These are phyloP conservation scores for Drosophila subsilvestris DNA, from an alignment of 2,888 invertebrate species.

Conservation along the genomic window DNA sequence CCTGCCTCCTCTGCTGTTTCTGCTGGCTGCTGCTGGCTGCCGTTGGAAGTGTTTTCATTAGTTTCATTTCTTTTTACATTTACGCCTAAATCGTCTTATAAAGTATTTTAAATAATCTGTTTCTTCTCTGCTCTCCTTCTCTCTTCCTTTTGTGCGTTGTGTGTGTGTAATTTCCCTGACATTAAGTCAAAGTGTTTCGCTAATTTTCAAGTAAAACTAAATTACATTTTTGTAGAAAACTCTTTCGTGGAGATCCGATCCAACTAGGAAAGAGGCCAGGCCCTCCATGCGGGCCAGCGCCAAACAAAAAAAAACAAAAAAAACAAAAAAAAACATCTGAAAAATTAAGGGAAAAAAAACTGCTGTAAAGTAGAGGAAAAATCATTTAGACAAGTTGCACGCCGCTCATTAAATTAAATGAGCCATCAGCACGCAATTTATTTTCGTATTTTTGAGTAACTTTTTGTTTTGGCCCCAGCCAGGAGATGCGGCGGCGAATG, in stretches of 20 bases:
- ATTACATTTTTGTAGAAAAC: slow-evolving; percentile 27
- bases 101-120: slow-evolving; percentile 53
- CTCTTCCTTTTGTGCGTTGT: slow-evolving; percentile 47
- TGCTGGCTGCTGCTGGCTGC: slow-evolving; percentile 25
- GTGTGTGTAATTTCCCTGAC: slow-evolving; percentile 39
- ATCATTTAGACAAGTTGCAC: slow-evolving; percentile 84
- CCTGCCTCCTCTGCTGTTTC: slow-evolving; percentile 8
- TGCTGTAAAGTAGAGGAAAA: slow-evolving; percentile 58
- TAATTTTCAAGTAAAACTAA: slow-evolving; percentile 40
- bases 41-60: slow-evolving; percentile 76
- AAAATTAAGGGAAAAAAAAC: slow-evolving; percentile 16
- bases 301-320: slow-evolving; percentile 10
- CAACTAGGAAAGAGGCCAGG: slow-evolving; percentile 18
- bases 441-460: slow-evolving; percentile 82
- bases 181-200: slow-evolving; percentile 46
- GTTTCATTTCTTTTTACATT: slow-evolving; percentile 75
- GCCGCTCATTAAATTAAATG: slow-evolving; percentile 84
- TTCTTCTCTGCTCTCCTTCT: slow-evolving; percentile 18
- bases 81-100: slow-evolving; percentile 72
- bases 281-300: slow-evolving; percentile 10
- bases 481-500: slow-evolving; percentile 5
- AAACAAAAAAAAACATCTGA: slow-evolving; percentile 9
- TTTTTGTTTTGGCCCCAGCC: slow-evolving; percentile 41
- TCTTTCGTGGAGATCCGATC: slow-evolving; percentile 13
- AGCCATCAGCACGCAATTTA: slow-evolving; percentile 84